Evolutionary conservation across 1,140 invertebrate species (phyloP), one percentile per base, ranked within the genome.

Genomic region (Callitettix versicolor): DNA sequence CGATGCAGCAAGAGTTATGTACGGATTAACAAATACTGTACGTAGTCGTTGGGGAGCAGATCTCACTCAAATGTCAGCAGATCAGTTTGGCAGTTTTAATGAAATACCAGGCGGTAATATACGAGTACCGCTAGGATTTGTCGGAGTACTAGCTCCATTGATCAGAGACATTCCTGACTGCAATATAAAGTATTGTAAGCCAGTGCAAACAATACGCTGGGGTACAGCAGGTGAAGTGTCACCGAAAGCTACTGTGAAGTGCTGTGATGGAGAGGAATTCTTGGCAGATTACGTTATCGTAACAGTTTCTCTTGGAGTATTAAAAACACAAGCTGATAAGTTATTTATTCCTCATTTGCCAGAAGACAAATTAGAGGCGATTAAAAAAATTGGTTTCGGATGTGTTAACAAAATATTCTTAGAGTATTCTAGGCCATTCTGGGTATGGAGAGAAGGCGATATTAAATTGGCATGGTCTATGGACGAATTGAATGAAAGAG

Each of bases 381-480:
- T 93, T 46, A 71, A 79, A 41, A 78, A 76, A 64, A 64, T 90
- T 17, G 77, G 75, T 12, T 59, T 73, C 59, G 84, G 83, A 9
- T 73, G 77, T 43, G 81, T 89, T 12, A 79, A 89, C 57, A 92
- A 91, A 72, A 77, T 94, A 40, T 92, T 88, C 68, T 67, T 94
- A 5, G 83, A 88, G 64, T 94, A 91, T 68, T 77, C 81, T 7
- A 76, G 77, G 52, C 82, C 84, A 0, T 85, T 88, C 64, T 85
- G 84, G 79, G 78, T 82, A 0, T 81, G 72, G 67, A 12, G 62
- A 3, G 63, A 72, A 38, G 77, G 78, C 3, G 64, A 71, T 21
- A 72, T 78, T 14, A 73, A 74, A 52, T 71, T 78, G 46, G 77
- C 76, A 46, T 81, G 76, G 80, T 81, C 78, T 5, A 69, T 77